Evolutionary conservation across 2,797 vertebrate genomes (phyloP), one percentile per base, ranked within the genome.

Genomic region (Babyrousa celebensis): DNA sequence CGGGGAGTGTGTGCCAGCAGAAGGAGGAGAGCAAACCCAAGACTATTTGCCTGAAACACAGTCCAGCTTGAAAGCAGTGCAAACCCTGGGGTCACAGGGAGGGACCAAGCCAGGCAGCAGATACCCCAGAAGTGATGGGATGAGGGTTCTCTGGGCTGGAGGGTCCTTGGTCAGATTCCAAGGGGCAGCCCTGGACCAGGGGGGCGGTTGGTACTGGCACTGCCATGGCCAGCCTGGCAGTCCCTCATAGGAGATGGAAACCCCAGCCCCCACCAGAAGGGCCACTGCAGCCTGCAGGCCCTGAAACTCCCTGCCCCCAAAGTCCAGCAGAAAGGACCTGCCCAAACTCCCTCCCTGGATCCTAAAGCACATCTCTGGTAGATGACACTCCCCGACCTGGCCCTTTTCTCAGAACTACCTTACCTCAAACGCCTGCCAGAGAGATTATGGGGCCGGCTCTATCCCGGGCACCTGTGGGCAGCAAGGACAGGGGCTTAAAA

Each of bases 1-100:
- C 5, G 0, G 20, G 15, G 54, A 52, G 32, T 3, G 0, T n/a
- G 56, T 14, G 58, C 14, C 0, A 21, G 15, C 0, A 5, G 6
- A 27, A 12, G 20, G 12, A 65, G 6, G n/a, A 27, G 29, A 1
- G 1, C 4, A 12, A 21, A 27, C 18, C 17, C 10, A 0, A 10
- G 68, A 15, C 52, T 20, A 7, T 0, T 27, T 2, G 1, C 18
- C 3, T 12, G 12, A 25, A 29, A 2, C 12, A 3, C 23, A 43
- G 32, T 23, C 20, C 36, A 17, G 56, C 3, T 52, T 2, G 32
- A 63, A 12, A 3, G 16, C 2, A 4, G 0, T 1, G 25, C 0
- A 3, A 25, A 5, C 3, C 32, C 62, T 21, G 17, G 32, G 5
- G 36, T 5, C 18, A 43, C 15, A 25, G 52, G 9, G 17, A 11